A percentile compares a stretch with the other conserved stretches of the same genome.
Evolutionary conservation across 2,113 vertebrate genomes (phyloP).

Genomic region (Tauraco erythrolophus): DNA sequence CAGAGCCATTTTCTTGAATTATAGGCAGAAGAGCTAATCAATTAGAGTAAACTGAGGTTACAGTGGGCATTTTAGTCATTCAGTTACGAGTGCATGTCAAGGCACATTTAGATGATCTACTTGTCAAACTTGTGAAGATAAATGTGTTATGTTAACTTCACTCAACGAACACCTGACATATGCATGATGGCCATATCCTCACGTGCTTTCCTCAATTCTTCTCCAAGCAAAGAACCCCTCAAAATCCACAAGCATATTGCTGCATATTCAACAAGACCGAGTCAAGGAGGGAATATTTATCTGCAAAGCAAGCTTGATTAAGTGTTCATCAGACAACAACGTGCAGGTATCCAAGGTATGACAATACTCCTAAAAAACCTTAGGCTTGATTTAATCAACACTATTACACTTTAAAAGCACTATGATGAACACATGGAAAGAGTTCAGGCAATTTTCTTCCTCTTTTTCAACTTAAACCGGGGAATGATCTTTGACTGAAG

Average conservation of each 20-base stretch:
- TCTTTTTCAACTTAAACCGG: neutral
- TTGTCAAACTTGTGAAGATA: neutral
- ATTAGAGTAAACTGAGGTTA: slow-evolving; percentile 25
- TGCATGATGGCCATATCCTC: neutral
- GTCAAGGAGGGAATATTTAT: neutral
- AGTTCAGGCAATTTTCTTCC: neutral
- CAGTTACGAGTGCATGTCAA: neutral
- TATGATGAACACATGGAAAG: neutral
- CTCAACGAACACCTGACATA: neutral
- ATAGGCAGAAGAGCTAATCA: neutral
- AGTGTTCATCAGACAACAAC: neutral
- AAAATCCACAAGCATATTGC: neutral
- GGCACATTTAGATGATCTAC: neutral
- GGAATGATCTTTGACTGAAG: neutral
- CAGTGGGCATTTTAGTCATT: slow-evolving; percentile 1
- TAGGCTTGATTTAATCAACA: neutral
- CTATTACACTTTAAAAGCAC: neutral
- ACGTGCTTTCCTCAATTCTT: neutral
- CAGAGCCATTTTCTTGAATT: neutral
- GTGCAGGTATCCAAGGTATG: neutral
- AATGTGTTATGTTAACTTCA: neutral
- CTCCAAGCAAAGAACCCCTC: neutral
- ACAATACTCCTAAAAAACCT: neutral
- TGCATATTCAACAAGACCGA: neutral
- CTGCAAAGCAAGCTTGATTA: neutral